Percentiles rank a stretch among this genome's conserved stretches.
Evolutionary conservation across 2,113 vertebrate species (phyloP).

Genomic region (Helogale parvula): DNA sequence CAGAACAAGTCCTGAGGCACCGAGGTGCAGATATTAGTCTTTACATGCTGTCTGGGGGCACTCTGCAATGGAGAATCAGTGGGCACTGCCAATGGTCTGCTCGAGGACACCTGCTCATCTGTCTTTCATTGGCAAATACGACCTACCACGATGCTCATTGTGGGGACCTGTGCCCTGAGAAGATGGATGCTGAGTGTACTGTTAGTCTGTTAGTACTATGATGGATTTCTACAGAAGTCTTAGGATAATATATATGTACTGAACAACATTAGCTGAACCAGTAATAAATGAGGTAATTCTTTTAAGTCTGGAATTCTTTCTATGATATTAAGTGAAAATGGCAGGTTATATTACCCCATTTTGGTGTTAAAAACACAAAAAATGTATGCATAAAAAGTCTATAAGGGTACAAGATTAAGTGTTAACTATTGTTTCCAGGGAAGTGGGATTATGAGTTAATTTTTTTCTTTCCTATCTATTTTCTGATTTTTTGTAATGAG

Average conservation of each 20-base stretch:
- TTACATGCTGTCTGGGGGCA: neutral
- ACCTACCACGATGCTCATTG: neutral
- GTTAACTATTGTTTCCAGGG: neutral
- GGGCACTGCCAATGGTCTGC: neutral
- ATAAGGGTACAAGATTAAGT: neutral
- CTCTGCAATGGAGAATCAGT: neutral
- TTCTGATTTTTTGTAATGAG: neutral
- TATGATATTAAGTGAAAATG: conserved; percentile 10
- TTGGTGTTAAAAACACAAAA: neutral
- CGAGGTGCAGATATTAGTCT: neutral
- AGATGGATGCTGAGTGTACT: neutral
- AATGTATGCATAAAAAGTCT: neutral
- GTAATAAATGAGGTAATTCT: neutral
- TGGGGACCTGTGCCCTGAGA: neutral
- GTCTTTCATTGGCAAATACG: neutral
- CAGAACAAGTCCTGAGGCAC: neutral
- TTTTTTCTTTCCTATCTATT: neutral
- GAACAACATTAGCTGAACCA: neutral
- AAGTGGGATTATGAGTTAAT: neutral
- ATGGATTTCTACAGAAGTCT: neutral
- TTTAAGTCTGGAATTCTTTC: neutral
- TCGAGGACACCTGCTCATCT: neutral
- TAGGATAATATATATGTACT: neutral
- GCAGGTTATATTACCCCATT: neutral
- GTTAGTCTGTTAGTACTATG: neutral